A percentile compares a stretch with the other conserved stretches of the same genome.
phyloP scores from a whole-genome alignment of 2,888 invertebrate species.

The Polyommatus icarus region DNA sequence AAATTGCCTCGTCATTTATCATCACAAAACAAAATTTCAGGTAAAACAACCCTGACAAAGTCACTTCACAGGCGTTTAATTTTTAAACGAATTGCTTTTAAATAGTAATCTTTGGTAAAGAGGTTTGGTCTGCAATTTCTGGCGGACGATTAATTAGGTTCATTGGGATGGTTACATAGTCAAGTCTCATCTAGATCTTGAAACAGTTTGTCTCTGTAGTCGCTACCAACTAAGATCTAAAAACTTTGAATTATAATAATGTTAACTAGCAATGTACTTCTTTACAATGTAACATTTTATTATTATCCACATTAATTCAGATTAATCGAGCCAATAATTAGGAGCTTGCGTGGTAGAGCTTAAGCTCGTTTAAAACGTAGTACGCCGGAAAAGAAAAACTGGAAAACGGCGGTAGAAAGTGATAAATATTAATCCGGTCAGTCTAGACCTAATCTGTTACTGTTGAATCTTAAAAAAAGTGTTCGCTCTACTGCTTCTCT shows the following conservation, averaged over 20 bases:
- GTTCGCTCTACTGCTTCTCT: constrained; percentile 9
- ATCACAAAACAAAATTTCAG: constrained; percentile 24
- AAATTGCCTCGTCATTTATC: constrained; percentile 28
- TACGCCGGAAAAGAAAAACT: background rate
- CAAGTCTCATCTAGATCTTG: too few relatives aligned
- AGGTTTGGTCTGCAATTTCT: too few relatives aligned
- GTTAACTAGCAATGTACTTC: background rate
- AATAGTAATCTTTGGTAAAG: background rate
- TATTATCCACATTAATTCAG: background rate
- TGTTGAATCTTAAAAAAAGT: constrained; percentile 3
- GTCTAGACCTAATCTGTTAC: constrained; percentile 16
- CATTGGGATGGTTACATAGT: too few relatives aligned
- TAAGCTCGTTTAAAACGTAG: background rate
- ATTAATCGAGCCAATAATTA: background rate
- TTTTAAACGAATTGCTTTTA: background rate
- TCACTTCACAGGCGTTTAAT: constrained; percentile 2
- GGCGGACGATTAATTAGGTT: too few relatives aligned
- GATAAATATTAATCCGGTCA: background rate
- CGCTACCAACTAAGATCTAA: too few relatives aligned
- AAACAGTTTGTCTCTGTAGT: too few relatives aligned
- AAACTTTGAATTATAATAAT: background rate
- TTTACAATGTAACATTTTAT: background rate
- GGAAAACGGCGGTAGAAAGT: constrained; percentile 7
- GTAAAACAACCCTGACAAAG: background rate
- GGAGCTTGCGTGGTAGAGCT: background rate